Base-by-base conservation (phyloP, 2,113 vertebrate genomes). In the Paramormyrops kingsleyae region DNA sequence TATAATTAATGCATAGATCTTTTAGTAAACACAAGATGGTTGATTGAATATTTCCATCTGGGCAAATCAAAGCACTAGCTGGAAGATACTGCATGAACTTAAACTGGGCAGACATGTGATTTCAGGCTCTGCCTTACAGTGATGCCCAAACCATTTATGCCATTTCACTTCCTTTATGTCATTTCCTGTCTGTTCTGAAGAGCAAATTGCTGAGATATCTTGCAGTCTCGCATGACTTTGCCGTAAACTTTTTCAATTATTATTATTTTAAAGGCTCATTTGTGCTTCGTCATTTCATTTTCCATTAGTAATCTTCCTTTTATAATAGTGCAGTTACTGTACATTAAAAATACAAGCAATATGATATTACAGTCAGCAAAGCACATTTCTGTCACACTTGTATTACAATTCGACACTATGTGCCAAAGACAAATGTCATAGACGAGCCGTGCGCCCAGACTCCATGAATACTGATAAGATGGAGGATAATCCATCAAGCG, bases 41-140 rank as follows among this genome's bases (percentile, higher is more conserved):
- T 53, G 52, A 88, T 87, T 39, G 52, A 87, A 87, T 77, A 66
- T 31, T 47, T 88, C 88, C 59, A 77, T 77, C 88, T 88, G 66
- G 62, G 62, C 17, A 52, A 59, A 87, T 59, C 35, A 87, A 39
- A 62, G 53, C 52, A 59, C 52, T 83, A 89, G 70, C 21, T 39
- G 10, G 70, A n/a, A 74, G 6, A 50, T 59, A 50, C n/a, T 35
- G n/a, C 88, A 52, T 47, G 44, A 77, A 77, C 27, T 70, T n/a
- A 62, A 35, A 80, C 31, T 42, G 35, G 74, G 35, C 35, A 80
- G 74, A 35, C 74, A 80, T 19, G 74, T 42, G 74, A 42, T 19
- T 80, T 42, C 35, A 80, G 35, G 31, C 74, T 19, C 13, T 39
- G 13, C 74, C 31, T 80, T 80, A 80, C n/a, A 2, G 74, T 17